Base-by-base conservation (phyloP, 1,140 invertebrate species). In the Adoxophyes honmai region DNA sequence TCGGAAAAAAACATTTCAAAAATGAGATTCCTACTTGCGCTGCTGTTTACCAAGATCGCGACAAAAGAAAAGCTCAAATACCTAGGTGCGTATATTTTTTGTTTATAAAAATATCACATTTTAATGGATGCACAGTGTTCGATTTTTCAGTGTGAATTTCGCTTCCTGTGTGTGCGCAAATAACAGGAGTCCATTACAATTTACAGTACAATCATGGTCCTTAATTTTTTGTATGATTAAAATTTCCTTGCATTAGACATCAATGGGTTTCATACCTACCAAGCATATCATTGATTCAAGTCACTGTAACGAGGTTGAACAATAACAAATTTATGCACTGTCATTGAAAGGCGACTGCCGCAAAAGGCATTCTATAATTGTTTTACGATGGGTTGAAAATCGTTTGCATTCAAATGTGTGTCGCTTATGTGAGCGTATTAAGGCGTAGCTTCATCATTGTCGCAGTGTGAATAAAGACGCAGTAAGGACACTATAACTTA, bases 21-120 rank as follows among this genome's bases (percentile, higher is more conserved):
- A 58, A 94, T 97, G 91, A 90, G 95, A 52, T 90, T 95, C 55
- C 89, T 96, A 3, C 86, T 96, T 48, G 95, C 95, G 0, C 92
- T 96, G 16, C 90, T 96, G 10, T 78, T 96, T 1, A 95, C 95
- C 59, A 94, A 94, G 69, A 96, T 97, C 54, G 95, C 95, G 9
- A 93, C 92, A n/a, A 92, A 93, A 37, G 92, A 94, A 62, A 91
- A 93, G 67, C 88, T 96, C 7, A 92, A 93, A 37, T 93, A 93
- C 65, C 82, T 96, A 66, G 95, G 95, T 63, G 95, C 94, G 84
- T 89, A 88, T 64, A 62, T 54, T 51, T 66, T 65, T 62, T 42
- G 52, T 64, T 13, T 34, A 18, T 48, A 35, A 66, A n/a, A 55
- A 42, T 16, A 6, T 60, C 44, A 28, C 21, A 28, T 28, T 28